Conservation (phyloP, 2,888 invertebrate species). For the Axea sp. region DNA sequence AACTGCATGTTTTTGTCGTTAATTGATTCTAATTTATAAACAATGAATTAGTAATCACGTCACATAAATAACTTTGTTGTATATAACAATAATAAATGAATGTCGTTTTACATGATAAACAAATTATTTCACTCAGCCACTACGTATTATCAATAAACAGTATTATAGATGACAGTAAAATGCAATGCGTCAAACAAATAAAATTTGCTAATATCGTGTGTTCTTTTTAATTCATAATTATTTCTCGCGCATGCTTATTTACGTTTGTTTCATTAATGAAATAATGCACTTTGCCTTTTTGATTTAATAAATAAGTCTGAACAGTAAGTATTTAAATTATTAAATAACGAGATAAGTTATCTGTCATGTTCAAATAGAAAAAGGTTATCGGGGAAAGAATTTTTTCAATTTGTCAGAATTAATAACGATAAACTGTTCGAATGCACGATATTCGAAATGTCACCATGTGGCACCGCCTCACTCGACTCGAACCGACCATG, state of each 20-base stretch:
- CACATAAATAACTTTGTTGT: constrained; percentile 5
- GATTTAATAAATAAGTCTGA: too few relatives aligned
- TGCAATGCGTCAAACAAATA: too few relatives aligned
- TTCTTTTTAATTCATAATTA: too few relatives aligned
- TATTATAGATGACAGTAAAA: too few relatives aligned
- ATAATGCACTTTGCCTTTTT: too few relatives aligned
- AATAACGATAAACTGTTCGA: constrained; percentile 34
- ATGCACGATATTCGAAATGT: constrained; percentile 29
- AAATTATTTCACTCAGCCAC: constrained; percentile 3
- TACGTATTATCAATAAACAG: too few relatives aligned
- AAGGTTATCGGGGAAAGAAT: constrained; percentile 16
- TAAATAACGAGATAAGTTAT: too few relatives aligned
- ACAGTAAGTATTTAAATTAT: too few relatives aligned
- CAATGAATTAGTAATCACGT: constrained; percentile 16
- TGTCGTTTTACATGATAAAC: constrained; percentile 2
- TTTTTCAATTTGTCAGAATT: constrained; percentile 33
- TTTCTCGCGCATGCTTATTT: too few relatives aligned
- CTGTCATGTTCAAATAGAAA: too few relatives aligned
- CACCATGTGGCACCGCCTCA: constrained; percentile 33
- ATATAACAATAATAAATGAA: constrained; percentile 5
- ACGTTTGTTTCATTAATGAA: too few relatives aligned
- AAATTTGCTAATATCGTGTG: too few relatives aligned
- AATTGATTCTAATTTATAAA: constrained; percentile 9
- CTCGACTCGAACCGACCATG: constrained; percentile 33
- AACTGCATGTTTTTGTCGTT: not conserved